A percentile compares a stretch with the other conserved stretches of the same genome.
phyloP scores from a whole-genome alignment of 1,140 invertebrate species.

The Babylonia areolata region DNA sequence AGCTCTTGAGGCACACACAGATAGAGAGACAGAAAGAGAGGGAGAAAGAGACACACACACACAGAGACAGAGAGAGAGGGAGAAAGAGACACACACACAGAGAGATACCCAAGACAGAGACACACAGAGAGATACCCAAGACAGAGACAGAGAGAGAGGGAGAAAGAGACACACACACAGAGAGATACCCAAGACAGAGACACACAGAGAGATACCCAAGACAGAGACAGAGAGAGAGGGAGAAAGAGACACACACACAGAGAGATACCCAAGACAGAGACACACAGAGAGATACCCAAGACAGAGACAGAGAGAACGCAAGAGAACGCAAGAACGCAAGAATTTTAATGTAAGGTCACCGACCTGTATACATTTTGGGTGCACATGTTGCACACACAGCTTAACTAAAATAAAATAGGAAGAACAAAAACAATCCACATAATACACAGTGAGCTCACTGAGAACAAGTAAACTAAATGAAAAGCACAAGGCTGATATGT shows the following conservation, averaged over 20 bases:
- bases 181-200: not conserved
- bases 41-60: not conserved
- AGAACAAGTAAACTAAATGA: not conserved
- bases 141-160: not conserved
- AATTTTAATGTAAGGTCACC: no score
- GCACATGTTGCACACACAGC: no score
- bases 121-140: not conserved
- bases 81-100: not conserved
- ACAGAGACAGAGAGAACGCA: no score
- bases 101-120: not conserved
- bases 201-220: not conserved
- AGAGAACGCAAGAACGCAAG: no score
- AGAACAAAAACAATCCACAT: no score
- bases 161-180: not conserved
- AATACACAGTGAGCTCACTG: no score
- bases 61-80: not conserved
- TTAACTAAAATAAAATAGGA: no score
- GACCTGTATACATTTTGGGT: no score
- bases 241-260: not conserved
- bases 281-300: not conserved
- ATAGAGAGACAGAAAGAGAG: conserved; percentile 4
- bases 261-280: not conserved
- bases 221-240: not conserved
- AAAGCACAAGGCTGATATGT: not conserved
- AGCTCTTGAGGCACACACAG: not conserved